phyloP scores from a whole-genome alignment of 1,140 invertebrate species.

The Pseudomyrmex pallidus region DNA sequence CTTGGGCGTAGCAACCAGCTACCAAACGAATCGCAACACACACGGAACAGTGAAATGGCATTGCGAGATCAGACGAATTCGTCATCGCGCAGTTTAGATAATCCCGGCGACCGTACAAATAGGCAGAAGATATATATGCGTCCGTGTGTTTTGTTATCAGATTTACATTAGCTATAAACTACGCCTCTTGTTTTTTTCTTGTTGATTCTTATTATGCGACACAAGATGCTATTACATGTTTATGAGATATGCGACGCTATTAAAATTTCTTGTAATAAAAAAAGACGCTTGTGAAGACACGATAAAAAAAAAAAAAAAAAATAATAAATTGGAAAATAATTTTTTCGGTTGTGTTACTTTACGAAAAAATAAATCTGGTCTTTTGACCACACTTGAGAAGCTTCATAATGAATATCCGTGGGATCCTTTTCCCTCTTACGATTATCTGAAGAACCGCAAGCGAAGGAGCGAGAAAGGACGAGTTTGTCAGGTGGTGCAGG shows the following conservation, averaged over 20 bases:
- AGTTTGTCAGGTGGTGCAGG: constrained; percentile 72
- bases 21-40: constrained; percentile 69
- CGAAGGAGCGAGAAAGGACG: constrained; percentile 32
- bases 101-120: background rate
- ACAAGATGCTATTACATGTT: background rate
- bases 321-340: constrained; percentile 5
- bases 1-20: constrained; percentile 42
- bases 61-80: constrained; percentile 47
- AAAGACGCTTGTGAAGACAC: background rate
- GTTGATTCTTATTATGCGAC: background rate
- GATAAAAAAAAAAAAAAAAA: constrained; percentile 4
- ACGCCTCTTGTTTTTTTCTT: background rate
- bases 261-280: background rate
- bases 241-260: background rate
- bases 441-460: background rate
- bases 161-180: background rate
- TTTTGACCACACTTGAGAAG: background rate
- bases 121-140: constrained; percentile 23
- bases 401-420: constrained; percentile 31
- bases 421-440: background rate
- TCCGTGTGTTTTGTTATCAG: background rate
- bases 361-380: constrained; percentile 39
- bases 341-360: background rate
- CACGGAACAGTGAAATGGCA: constrained; percentile 30
- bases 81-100: constrained; percentile 38